Base-by-base conservation (phyloP, 1,140 invertebrate genomes). In the Meloidogyne hapla region DNA sequence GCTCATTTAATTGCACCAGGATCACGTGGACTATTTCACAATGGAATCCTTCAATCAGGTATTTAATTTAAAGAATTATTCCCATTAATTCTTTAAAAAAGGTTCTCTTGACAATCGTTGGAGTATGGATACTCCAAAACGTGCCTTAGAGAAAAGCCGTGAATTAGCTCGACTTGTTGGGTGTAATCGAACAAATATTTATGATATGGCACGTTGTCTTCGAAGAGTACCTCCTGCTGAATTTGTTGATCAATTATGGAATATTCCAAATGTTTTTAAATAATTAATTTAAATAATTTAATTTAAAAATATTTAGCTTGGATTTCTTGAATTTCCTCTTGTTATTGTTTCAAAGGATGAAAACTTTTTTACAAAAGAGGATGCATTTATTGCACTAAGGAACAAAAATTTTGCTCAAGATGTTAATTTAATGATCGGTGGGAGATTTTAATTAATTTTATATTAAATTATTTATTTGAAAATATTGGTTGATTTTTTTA, bases 1-100 rank as follows among this genome's bases (percentile, higher is more conserved):
- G 90, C 96, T 83, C 95, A 97, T 89, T 89, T 98, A 56, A 89
- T 99, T 15, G 96, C 94, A 4, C 94, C 95, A 1, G 89, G 96
- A 15, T 91, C 88, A 79, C 89, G 93, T 80, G 92, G 93, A 83
- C 90, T 96, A 45, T 98, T 97, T 89, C 92, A 91, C 75, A 93
- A 85, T 77, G 91, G 89, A 15, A 91, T 91, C 33, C 79, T 91
- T 74, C 90, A 92, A 83, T 91, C 90, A 69, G 91, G 91, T 40
- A 77, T 33, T 69, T 25, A 63, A 33, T 45, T 68, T 28, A 68
- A 12, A 40, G 10, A 2, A n/a, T 68, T 28, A 23, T 42, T 42
- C 2, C 12, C 12, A 13, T 42, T 42, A 42, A 10, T 42, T 13
- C 12, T 10, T 42, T 10, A 42, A 25, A 21, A 40, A 28, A 73